Evolutionary conservation across 2,888 invertebrate genomes (phyloP).

Genomic region (Arctia plantaginis): DNA sequence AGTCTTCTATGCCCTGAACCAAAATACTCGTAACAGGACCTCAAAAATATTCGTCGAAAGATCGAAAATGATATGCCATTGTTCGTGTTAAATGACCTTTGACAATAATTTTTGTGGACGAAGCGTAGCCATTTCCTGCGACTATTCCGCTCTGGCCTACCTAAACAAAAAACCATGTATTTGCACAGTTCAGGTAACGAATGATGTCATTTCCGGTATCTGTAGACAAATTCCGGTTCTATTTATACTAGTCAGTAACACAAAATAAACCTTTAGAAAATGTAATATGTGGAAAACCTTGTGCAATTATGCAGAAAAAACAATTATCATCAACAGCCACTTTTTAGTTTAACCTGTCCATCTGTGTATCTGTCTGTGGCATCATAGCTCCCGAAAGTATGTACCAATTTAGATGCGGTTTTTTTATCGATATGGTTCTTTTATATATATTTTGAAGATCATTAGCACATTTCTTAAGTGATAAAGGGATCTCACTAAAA

Average conservation of each 20-base stretch:
- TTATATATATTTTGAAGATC: too few relatives aligned
- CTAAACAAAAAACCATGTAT: conserved; percentile 44
- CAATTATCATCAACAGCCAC: too few relatives aligned
- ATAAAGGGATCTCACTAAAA: too few relatives aligned
- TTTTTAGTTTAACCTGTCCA: too few relatives aligned
- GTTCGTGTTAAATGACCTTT: conserved; percentile 27
- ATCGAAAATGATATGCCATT: conserved; percentile 2
- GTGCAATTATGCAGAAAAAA: too few relatives aligned
- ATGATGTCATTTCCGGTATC: conserved; percentile 32
- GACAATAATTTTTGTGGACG: conserved; percentile 40
- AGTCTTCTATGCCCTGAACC: not conserved
- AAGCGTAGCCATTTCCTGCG: conserved; percentile 36
- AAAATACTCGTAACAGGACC: not conserved
- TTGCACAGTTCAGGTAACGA: conserved; percentile 34
- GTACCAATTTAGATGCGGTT: too few relatives aligned
- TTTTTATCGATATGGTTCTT: too few relatives aligned
- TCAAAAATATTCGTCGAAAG: not conserved
- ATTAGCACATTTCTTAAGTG: too few relatives aligned
- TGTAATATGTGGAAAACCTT: not conserved
- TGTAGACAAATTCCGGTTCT: not conserved
- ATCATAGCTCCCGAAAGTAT: too few relatives aligned
- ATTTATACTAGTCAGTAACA: conserved; percentile 12
- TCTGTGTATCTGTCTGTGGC: too few relatives aligned
- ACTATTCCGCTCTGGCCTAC: conserved; percentile 35
- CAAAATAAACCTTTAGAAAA: conserved; percentile 4